Conservation (phyloP, 2,888 invertebrate species). For the Lymantria monacha region DNA sequence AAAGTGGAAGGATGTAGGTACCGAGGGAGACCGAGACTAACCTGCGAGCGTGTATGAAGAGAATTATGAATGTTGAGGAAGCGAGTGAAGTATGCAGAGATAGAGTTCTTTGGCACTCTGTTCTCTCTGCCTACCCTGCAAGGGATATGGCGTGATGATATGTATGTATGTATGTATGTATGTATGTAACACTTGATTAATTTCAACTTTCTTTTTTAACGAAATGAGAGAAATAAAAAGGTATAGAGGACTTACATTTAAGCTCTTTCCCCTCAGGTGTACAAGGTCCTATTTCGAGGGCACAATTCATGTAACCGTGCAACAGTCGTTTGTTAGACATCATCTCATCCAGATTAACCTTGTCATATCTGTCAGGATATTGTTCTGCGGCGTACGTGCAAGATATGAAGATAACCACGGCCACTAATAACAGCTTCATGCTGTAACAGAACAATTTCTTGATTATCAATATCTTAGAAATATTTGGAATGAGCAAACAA, state of each 20-base stretch:
- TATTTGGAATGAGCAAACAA: not conserved
- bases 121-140: too few relatives aligned
- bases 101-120: too few relatives aligned
- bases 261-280: conserved; percentile 87
- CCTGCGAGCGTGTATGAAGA: too few relatives aligned
- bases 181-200: too few relatives aligned
- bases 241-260: conserved; percentile 79
- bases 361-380: conserved; percentile 87
- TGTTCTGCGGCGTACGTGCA: conserved; percentile 28
- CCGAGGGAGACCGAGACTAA: too few relatives aligned
- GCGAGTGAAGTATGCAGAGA: too few relatives aligned
- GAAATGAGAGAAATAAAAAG: too few relatives aligned
- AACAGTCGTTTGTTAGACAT: conserved; percentile 85
- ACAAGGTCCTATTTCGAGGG: conserved; percentile 84
- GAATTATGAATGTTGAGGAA: too few relatives aligned
- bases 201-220: too few relatives aligned
- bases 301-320: conserved; percentile 86
- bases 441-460: conserved; percentile 27
- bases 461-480: not conserved
- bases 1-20: too few relatives aligned
- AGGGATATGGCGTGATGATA: too few relatives aligned
- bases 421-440: conserved; percentile 46
- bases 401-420: conserved; percentile 31
- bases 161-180: too few relatives aligned
- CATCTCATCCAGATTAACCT: conserved; percentile 86